A percentile compares a stretch with the other conserved stretches of the same genome.
These are phyloP conservation scores for Melinaea menophilus DNA, from an alignment of 2,888 invertebrate species.

Conservation along the genomic window DNA sequence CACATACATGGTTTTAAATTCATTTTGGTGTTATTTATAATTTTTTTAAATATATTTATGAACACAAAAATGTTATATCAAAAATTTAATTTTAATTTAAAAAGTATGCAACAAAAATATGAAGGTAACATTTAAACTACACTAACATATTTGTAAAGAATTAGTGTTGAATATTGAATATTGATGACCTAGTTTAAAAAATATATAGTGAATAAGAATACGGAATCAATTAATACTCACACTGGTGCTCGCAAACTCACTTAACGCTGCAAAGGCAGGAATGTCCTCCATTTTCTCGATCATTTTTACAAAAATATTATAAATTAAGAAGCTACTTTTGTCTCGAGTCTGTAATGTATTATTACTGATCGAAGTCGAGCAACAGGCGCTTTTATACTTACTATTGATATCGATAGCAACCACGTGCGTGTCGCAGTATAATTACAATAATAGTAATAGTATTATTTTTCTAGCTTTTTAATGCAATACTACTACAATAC, in stretches of 20 bases:
- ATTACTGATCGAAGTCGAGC: conserved; percentile 17
- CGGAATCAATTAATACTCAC: conserved; percentile 46
- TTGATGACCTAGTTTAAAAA: background rate
- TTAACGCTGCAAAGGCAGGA: conserved; percentile 67
- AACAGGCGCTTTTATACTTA: conserved; percentile 20
- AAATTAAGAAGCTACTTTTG: background rate
- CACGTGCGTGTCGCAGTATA: background rate
- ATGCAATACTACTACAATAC: background rate
- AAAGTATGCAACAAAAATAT: no score
- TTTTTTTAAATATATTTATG: no score
- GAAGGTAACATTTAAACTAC: no score
- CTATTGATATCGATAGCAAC: conserved; percentile 13
- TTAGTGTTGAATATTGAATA: no score
- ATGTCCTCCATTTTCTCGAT: conserved; percentile 41
- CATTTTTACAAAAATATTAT: conserved; percentile 38
- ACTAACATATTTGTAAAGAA: no score
- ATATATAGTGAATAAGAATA: background rate
- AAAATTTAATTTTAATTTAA: no score
- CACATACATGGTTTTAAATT: no score
- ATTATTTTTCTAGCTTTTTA: background rate
- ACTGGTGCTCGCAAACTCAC: conserved; percentile 64
- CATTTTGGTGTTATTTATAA: no score
- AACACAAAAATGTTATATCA: no score
- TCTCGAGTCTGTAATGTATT: conserved; percentile 14
- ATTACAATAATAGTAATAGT: background rate